These are phyloP conservation scores for Monodelphis domestica DNA, from an alignment of 2,797 vertebrate species.

Conservation along the genomic window DNA sequence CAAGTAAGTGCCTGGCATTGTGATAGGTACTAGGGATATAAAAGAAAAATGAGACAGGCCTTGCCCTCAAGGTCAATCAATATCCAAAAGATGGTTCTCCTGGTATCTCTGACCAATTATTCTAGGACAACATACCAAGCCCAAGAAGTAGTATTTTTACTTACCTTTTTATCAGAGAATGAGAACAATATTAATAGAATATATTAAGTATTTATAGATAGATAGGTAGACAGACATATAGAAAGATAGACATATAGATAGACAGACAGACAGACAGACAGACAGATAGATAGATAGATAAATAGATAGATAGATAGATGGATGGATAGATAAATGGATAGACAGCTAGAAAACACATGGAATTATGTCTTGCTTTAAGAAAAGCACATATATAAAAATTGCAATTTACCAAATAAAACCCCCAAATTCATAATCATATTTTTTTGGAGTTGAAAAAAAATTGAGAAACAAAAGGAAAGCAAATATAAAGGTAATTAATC, in stretches of 20 bases:
- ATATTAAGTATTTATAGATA: not conserved
- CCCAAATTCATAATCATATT: not conserved
- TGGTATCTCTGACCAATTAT: not conserved
- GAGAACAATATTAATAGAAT: not conserved
- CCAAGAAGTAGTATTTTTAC: not conserved
- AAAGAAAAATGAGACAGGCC: not conserved
- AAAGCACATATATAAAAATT: not conserved
- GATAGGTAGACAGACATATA: no score
- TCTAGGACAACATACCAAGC: not conserved
- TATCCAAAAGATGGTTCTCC: not conserved
- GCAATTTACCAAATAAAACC: not conserved
- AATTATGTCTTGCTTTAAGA: not conserved
- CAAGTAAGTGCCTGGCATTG: not conserved
- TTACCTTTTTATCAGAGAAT: not conserved
- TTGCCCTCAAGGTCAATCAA: not conserved
- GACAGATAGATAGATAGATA: no score
- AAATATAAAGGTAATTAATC: conserved; percentile 36
- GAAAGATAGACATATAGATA: no score
- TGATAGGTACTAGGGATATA: not conserved
- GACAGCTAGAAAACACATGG: not conserved
- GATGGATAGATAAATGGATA: not conserved
- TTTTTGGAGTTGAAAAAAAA: not conserved
- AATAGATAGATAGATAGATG: no score
- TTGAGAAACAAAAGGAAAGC: conserved; percentile 10
- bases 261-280: not conserved